Percentiles rank a stretch among this genome's conserved stretches.
Evolutionary conservation across 2,113 vertebrate species (phyloP).

Genomic region (Microcebus jonahi): DNA sequence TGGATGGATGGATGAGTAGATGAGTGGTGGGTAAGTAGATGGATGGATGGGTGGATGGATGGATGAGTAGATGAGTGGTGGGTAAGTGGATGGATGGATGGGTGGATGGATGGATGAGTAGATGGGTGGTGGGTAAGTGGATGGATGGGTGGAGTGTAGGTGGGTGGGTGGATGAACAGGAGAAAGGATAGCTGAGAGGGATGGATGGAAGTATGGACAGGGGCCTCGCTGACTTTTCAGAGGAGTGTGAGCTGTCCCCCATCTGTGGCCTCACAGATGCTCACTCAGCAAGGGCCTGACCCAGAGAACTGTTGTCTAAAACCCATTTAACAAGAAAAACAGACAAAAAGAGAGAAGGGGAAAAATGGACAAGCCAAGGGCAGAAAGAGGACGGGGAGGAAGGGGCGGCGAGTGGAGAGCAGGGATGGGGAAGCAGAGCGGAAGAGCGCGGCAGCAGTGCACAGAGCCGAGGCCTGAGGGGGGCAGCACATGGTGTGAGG

Average conservation of each 20-base stretch:
- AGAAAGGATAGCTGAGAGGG: no score
- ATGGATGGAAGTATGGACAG: neutral
- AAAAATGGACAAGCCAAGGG: neutral
- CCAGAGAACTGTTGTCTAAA: neutral
- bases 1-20: no score
- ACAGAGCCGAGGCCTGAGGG: neutral
- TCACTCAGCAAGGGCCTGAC: neutral
- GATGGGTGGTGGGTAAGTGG: neutral
- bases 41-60: neutral
- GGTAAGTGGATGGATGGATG: fast-evolving
- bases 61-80: no score
- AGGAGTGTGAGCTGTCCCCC: neutral
- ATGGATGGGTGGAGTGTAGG: neutral
- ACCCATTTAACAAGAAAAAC: neutral
- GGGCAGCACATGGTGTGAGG: neutral
- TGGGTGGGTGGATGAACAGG: neutral
- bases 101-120: neutral
- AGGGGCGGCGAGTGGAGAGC: fast-evolving
- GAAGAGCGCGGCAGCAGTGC: neutral
- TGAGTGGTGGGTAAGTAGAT: neutral
- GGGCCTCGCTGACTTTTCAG: neutral
- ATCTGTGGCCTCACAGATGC: neutral
- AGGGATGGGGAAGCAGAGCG: no score
- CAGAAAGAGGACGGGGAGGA: neutral
- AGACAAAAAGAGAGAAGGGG: neutral